Percentiles rank a stretch among this genome's conserved stretches.
phyloP scores from a whole-genome alignment of 2,797 vertebrate genomes.

The Hippocampus kuda region DNA sequence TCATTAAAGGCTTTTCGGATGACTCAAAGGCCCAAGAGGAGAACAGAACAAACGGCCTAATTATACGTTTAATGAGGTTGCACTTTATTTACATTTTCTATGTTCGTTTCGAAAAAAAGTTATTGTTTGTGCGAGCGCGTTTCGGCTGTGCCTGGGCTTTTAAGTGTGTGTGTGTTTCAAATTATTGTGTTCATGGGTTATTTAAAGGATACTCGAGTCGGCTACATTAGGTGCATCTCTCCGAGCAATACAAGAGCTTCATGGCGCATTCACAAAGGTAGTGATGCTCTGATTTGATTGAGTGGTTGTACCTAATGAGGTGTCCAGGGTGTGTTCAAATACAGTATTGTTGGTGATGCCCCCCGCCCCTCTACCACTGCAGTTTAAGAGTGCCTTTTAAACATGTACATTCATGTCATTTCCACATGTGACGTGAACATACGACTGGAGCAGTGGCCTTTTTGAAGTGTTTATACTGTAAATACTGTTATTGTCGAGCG shows the following conservation, averaged over 20 bases:
- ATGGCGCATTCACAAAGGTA: neutral
- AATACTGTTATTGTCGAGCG: constrained; percentile 43
- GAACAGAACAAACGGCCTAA: constrained; percentile 10
- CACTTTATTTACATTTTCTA: constrained; percentile 61
- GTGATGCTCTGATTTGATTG: neutral
- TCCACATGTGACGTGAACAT: neutral
- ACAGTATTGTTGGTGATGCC: neutral
- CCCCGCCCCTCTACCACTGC: neutral
- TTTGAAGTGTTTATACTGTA: constrained; percentile 18
- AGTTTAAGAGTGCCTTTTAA: constrained; percentile 42
- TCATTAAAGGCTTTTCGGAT: neutral
- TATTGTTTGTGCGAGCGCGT: neutral
- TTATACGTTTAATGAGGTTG: constrained; percentile 52
- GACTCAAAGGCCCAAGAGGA: constrained; percentile 2
- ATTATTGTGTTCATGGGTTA: neutral
- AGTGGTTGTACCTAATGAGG: neutral
- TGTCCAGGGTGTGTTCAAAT: neutral
- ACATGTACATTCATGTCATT: neutral
- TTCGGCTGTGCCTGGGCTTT: neutral
- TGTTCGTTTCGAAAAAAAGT: constrained; percentile 2
- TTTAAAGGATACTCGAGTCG: constrained; percentile 13
- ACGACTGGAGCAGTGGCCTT: constrained; percentile 2
- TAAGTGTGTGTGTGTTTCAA: neutral
- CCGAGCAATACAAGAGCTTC: neutral
- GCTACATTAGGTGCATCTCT: neutral